A percentile compares a stretch with the other conserved stretches of the same genome.
These are phyloP conservation scores for Hapalemur alaotrensis DNA, from an alignment of 2,797 vertebrate species.

Conservation along the genomic window DNA sequence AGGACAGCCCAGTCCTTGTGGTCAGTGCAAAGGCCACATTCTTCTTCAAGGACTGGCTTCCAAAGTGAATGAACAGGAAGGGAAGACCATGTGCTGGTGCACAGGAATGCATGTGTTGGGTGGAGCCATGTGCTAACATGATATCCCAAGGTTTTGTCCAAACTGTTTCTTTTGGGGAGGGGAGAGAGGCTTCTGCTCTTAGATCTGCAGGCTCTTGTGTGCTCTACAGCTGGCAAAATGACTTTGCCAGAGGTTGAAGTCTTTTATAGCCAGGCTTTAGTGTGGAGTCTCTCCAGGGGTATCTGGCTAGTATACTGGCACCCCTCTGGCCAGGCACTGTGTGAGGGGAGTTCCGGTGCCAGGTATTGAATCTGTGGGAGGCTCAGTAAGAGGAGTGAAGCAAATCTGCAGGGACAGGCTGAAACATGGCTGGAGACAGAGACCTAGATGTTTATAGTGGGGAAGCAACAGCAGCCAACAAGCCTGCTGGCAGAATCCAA, in stretches of 20 bases:
- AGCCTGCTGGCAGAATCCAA: neutral
- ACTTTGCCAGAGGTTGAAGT: neutral
- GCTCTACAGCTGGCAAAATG: neutral
- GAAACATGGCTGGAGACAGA: neutral
- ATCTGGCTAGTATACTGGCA: neutral
- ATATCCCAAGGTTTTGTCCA: neutral
- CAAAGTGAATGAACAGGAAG: neutral
- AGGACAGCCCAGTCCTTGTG: neutral
- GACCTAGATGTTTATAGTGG: neutral
- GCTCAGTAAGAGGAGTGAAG: neutral
- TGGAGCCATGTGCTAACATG: neutral
- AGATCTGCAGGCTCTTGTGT: neutral
- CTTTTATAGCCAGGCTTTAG: neutral
- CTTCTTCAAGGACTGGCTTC: neutral
- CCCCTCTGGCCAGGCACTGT: neutral
- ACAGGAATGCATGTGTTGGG: neutral
- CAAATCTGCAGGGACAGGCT: neutral
- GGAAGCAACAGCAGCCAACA: neutral
- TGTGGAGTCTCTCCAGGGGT: neutral
- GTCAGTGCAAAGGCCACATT: neutral
- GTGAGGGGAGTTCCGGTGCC: neutral
- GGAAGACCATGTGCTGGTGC: neutral
- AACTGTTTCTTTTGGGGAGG: neutral
- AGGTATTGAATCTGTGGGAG: neutral
- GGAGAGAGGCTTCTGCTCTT: neutral